phyloP scores from a whole-genome alignment of 2,113 vertebrate species.

The Gorsachius goisagi region DNA sequence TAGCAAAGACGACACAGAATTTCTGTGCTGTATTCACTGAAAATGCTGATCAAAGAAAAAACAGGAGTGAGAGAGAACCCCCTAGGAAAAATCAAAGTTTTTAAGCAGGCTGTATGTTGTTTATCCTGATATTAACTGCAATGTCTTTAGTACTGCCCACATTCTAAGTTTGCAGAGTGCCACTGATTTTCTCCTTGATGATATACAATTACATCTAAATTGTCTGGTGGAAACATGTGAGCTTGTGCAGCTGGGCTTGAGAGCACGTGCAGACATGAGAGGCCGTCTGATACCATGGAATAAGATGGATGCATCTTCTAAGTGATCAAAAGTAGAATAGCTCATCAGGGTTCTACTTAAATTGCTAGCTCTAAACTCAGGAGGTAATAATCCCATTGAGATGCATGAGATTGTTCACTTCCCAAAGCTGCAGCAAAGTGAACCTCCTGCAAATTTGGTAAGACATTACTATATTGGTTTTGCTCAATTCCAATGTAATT shows the following conservation, averaged over 20 bases:
- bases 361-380: background rate
- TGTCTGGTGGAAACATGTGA: background rate
- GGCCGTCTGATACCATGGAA: background rate
- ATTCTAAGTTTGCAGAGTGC: background rate
- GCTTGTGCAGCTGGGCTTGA: background rate
- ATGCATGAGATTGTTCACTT: background rate
- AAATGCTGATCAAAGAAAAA: background rate
- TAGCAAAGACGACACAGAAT: background rate
- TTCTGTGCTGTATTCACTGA: background rate
- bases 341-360: background rate
- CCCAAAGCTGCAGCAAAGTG: background rate
- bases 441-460: background rate
- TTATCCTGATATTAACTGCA: background rate
- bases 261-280: background rate
- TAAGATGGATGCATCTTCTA: background rate
- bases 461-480: background rate
- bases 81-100: background rate
- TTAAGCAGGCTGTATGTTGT: background rate
- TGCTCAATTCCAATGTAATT: background rate
- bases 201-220: background rate
- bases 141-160: background rate
- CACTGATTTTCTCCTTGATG: slow-evolving; percentile 5
- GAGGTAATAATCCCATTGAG: background rate
- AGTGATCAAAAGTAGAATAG: background rate
- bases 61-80: background rate